Evolutionary conservation across 2,113 vertebrate genomes (phyloP), one percentile per base, ranked within the genome.

Genomic region (Tetrao urogallus): DNA sequence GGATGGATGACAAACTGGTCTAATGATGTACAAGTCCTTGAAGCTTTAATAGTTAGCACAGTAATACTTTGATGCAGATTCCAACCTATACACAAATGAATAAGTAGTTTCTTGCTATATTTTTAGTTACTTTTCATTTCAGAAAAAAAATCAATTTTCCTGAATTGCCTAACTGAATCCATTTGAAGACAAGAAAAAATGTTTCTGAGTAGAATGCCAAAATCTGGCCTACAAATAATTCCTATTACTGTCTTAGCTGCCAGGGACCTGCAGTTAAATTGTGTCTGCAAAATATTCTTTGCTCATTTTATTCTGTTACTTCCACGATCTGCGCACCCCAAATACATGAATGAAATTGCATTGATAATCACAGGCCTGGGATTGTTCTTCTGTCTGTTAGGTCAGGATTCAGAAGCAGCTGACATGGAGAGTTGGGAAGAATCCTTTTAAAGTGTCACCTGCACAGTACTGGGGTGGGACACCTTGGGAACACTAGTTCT

Each of bases 111-210:
- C 47, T 86, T 78, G 70, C 6, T 65, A 0, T 36, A 58, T 78
- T 93, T 92, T 88, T 74, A 87, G 86, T 64, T 78, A 65, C 34
- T 87, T 87, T 87, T 86, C 61, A 83, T 28, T 86, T 48, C 42
- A 84, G 77, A 42, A 64, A 54, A 54, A 56, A 42, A 54, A 17
- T 24, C n/a, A 5, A 3, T 88, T 91, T 94, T 91, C 28, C 65
- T 60, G 22, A 88, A 66, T 67, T 74, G 24, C 32, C 0, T 0
- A 84, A 69, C 63, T 58, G 65, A 93, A 83, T 86, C 56, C 6
- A 38, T 83, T 3, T 86, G 65, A 88, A 92, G 82, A 27, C 38
- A 83, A 88, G 74, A 73, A 61, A 85, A 94, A 25, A 10, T 66
- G 32, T 73, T 63, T 71, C 69, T 36, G 66, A 82, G 71, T 61